These are phyloP conservation scores for Tauraco erythrolophus DNA, from an alignment of 2,113 vertebrate genomes.

Conservation along the genomic window DNA sequence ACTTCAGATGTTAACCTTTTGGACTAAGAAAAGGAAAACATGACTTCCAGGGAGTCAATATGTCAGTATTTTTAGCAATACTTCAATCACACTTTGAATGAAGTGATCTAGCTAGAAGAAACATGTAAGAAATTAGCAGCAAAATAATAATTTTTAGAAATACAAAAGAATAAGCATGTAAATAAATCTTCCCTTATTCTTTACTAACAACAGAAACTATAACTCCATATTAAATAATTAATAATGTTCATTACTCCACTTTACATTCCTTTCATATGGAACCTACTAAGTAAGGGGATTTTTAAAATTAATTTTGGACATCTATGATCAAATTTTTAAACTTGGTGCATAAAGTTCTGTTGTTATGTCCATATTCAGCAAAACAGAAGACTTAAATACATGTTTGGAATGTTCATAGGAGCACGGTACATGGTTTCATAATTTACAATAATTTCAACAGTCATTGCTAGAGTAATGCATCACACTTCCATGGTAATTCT, in stretches of 20 bases:
- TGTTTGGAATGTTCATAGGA: not conserved
- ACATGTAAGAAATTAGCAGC: not conserved
- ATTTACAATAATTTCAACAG: not conserved
- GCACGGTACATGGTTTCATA: not conserved
- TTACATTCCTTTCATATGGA: not conserved
- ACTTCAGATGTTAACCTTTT: not conserved
- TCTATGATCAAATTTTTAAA: not conserved
- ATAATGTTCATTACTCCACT: not conserved
- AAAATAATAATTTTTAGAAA: not conserved
- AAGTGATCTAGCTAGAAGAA: not conserved
- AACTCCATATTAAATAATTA: not conserved
- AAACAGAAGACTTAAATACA: not conserved
- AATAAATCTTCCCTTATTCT: not conserved
- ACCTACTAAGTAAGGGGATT: not conserved
- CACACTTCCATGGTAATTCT: not conserved
- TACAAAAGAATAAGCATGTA: not conserved
- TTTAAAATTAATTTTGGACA: not conserved
- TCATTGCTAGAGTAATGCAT: not conserved
- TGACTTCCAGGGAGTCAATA: not conserved
- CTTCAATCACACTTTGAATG: constrained; percentile 11
- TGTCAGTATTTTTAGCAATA: not conserved
- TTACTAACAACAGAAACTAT: not conserved
- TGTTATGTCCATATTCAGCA: not conserved
- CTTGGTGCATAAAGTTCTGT: not conserved
- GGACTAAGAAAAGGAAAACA: not conserved